Percentiles rank a stretch among this genome's conserved stretches.
phyloP scores from a whole-genome alignment of 2,888 invertebrate species.

The Clistopyga incitator region DNA sequence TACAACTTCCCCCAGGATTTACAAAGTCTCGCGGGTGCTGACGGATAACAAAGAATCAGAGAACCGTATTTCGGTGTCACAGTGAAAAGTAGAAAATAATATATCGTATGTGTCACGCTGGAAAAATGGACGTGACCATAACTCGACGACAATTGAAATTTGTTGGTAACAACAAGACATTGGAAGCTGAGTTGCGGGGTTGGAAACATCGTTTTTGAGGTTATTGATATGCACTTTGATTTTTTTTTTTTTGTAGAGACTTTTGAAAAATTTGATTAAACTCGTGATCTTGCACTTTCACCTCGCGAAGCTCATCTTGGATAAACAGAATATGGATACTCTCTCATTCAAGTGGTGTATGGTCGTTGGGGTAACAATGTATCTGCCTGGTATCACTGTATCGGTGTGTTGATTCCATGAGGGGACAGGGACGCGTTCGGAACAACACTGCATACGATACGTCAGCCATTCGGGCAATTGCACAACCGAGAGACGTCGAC shows the following conservation, averaged over 20 bases:
- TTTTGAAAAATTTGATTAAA: no score
- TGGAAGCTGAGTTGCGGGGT: not conserved
- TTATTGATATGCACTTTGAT: no score
- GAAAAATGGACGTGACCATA: not conserved
- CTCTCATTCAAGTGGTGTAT: not conserved
- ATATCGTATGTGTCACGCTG: no score
- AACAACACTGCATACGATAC: constrained; percentile 19
- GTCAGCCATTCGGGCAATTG: constrained; percentile 45
- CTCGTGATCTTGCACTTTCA: no score
- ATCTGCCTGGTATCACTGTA: not conserved
- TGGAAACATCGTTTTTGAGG: no score
- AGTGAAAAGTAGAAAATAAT: no score
- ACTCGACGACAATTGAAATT: not conserved
- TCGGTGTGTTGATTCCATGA: not conserved
- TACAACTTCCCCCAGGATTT: not conserved
- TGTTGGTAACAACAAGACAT: no score
- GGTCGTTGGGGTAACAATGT: not conserved
- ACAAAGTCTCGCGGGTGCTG: not conserved
- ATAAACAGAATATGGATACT: not conserved
- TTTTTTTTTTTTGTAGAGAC: no score
- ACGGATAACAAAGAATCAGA: not conserved
- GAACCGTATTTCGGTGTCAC: no score
- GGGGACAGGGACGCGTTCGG: not conserved
- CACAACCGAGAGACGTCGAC: constrained; percentile 37
- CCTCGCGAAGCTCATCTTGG: not conserved